Conservation (phyloP, 2,888 invertebrate genomes). For the Orthosia cruda region DNA sequence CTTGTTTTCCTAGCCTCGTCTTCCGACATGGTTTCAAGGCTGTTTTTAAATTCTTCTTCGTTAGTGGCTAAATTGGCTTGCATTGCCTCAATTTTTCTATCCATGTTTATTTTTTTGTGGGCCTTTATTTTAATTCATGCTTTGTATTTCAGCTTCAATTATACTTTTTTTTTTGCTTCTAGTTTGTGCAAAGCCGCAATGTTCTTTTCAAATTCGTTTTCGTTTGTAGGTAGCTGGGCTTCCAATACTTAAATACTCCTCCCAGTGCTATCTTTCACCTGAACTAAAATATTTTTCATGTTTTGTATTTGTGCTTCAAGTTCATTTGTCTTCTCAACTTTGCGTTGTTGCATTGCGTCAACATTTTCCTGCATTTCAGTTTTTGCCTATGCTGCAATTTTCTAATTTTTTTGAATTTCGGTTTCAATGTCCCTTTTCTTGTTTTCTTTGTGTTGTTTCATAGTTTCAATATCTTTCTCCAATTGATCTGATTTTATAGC, state of each 20-base stretch:
- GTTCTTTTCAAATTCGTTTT: conserved; percentile 5
- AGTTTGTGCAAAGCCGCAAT: conserved; percentile 9
- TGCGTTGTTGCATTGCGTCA: conserved; percentile 1
- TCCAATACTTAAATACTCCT: conserved; percentile 11
- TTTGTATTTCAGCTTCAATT: conserved; percentile 23
- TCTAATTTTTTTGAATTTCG: conserved; percentile 17
- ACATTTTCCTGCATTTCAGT: conserved; percentile 3
- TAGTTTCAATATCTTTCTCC: conserved; percentile 15
- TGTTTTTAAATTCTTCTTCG: conserved; percentile 12
- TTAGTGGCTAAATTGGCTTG: not conserved
- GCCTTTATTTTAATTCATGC: not conserved
- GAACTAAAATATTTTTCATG: not conserved
- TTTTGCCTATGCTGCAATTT: not conserved
- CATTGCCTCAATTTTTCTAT: conserved; percentile 23
- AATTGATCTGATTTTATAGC: not conserved
- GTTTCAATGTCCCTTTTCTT: conserved; percentile 13
- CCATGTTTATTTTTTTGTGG: not conserved
- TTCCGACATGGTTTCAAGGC: conserved; percentile 3
- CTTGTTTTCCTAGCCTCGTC: not conserved
- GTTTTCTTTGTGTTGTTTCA: conserved; percentile 10
- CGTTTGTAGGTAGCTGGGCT: not conserved
- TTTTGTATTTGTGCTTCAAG: conserved; percentile 14
- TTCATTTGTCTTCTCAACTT: not conserved
- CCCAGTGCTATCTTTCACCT: conserved; percentile 5
- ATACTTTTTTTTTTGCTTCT: not conserved